Evolutionary conservation across 2,888 invertebrate species (phyloP), one percentile per base, ranked within the genome.

Genomic region (Cryptophagus acutangulus): DNA sequence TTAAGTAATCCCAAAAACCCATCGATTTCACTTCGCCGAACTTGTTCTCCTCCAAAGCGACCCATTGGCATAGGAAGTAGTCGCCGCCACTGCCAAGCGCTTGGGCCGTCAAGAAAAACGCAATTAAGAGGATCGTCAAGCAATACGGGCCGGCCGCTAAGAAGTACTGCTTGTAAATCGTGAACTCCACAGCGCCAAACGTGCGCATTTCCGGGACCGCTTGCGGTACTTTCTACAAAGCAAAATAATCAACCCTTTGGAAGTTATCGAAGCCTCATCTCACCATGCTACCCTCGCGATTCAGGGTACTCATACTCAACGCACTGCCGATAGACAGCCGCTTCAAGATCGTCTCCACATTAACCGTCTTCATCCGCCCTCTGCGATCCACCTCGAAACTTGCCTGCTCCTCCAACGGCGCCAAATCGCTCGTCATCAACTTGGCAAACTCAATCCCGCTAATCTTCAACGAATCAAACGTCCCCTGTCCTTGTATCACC

Each of bases 161-260:
- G 29, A 80, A 75, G 58, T 79, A 82, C 1, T 74, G 58, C 37
- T 70, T 52, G 49, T 77, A 78, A 1, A 76, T 72, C 13, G 66
- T 57, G 40, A 64, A 68, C 39, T 66, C 69, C 0, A 77, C 74
- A 0, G 71, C 67, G 0, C 77, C 77, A 73, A 52, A 70, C 65
- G 57, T 76, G 74, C 65, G 77, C 68, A 43, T 46, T 68, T 70
- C 63, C 69, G 72, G 30, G 67, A 72, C 24, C 67, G 69, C 54
- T 69, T 71, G 17, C 70, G 69, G 61, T 68, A 72, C 51, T 36
- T 43, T 38, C 57, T 58, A 38, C 26, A 51, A 48, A 18, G 17
- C 18, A 31, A 36, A 8, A 15, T 31, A 15, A 5, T 5, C 3
- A n/a, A n/a, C n/a, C n/a, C n/a, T n/a, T n/a, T n/a, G n/a, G n/a